Conservation (phyloP, 2,113 vertebrate genomes). For the Nycticebus coucang region DNA sequence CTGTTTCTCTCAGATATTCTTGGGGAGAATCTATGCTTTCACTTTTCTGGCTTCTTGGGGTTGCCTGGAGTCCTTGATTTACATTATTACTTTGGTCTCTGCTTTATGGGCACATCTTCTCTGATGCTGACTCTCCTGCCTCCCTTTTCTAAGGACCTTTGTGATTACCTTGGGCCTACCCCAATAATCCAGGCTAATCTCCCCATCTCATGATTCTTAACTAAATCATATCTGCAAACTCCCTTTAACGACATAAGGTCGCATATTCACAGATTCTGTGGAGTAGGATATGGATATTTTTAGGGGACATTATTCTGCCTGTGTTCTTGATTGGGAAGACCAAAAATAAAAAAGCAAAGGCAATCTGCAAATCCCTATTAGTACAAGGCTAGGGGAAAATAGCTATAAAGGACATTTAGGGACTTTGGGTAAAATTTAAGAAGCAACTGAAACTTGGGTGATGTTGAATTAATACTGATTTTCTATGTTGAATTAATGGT, state of each 20-base stretch:
- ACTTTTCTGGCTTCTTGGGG: not conserved
- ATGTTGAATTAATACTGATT: not conserved
- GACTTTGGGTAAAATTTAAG: not conserved
- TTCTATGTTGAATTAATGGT: not conserved
- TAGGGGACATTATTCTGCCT: not conserved
- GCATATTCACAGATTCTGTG: not conserved
- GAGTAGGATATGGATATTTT: not conserved
- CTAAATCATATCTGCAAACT: not conserved
- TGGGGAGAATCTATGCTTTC: not conserved
- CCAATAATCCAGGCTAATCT: not conserved
- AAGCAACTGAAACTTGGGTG: not conserved
- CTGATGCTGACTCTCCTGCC: not conserved
- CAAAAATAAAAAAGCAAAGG: not conserved
- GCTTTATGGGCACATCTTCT: not conserved
- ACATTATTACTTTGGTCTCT: not conserved
- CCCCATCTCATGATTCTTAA: not conserved
- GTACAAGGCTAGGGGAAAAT: not conserved
- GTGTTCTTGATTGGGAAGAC: not conserved
- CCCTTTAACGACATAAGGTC: not conserved
- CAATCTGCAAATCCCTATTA: not conserved
- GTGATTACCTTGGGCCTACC: not conserved
- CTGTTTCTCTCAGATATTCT: not conserved
- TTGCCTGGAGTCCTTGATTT: not conserved
- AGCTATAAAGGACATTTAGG: not conserved
- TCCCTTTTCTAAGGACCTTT: not conserved